phyloP scores from a whole-genome alignment of 2,888 invertebrate species.

The Leptopilina myrica region DNA sequence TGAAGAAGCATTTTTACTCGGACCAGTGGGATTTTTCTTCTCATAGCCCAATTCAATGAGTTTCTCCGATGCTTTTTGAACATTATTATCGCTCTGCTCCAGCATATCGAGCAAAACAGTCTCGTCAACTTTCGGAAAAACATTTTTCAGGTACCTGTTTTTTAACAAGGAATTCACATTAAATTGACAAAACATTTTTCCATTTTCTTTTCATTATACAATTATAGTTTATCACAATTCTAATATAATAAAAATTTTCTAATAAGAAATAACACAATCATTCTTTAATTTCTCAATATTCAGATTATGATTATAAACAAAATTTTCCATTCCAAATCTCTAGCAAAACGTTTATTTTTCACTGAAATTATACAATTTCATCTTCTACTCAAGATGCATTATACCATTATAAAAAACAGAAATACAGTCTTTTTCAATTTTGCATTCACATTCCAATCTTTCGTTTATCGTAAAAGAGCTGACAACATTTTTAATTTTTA shows the following conservation, averaged over 20 bases:
- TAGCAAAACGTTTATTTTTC: no score
- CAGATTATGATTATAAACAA: background rate
- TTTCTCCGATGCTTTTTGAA: slow-evolving; percentile 91
- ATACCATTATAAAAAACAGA: background rate
- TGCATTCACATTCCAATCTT: slow-evolving; percentile 16
- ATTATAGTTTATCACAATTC: background rate
- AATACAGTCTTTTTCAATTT: no score
- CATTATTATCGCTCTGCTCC: slow-evolving; percentile 92
- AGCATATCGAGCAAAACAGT: slow-evolving; percentile 89
- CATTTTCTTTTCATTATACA: background rate
- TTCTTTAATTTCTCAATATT: background rate
- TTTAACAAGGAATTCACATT: background rate
- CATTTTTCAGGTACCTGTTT: slow-evolving; percentile 91
- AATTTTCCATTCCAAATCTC: background rate
- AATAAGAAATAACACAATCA: no score
- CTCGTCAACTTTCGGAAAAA: slow-evolving; percentile 94
- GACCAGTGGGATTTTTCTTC: slow-evolving; percentile 83
- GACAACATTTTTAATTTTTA: background rate
- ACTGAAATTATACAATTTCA: background rate
- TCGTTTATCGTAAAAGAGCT: background rate
- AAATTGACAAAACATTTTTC: background rate
- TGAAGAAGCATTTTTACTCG: slow-evolving; percentile 78
- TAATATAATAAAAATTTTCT: background rate
- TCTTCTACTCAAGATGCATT: slow-evolving; percentile 6
- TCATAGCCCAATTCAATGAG: slow-evolving; percentile 88